Evolutionary conservation across 2,888 invertebrate species (phyloP), one percentile per base, ranked within the genome.

Genomic region (Cordilura impudica): DNA sequence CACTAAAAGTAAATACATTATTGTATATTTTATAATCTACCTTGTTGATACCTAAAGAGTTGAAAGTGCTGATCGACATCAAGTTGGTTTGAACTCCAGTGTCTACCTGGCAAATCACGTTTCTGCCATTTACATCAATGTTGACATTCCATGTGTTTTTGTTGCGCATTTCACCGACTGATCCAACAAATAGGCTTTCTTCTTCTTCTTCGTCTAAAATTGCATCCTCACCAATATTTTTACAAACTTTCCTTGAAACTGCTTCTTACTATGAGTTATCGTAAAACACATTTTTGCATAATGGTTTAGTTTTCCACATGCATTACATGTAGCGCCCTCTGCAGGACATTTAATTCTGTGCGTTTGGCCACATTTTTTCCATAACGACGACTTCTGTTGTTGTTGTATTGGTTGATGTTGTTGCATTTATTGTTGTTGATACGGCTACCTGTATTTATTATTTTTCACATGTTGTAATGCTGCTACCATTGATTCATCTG

Each of bases 221-320:
- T n/a, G n/a, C n/a, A n/a, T 60, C 45, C 23, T 60, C 45, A 26
- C 43, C n/a, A 7, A 60, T 14, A 45, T 45, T 60, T 39, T 43
- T 1, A 60, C 45, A 26, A 16, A 45, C 26, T 39, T 60, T 21
- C 23, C 8, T 43, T 7, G 6, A 45, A 14, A n/a, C n/a, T n/a
- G n/a, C n/a, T n/a, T n/a, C n/a, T n/a, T n/a, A 16, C 14, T 26
- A 2, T 61, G 47, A 18, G 4, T 29, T 61, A 16, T 60, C 23
- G 12, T 43, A 45, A 43, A 61, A 45, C 61, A 71, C 71, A 71
- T 71, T 51, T 43, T 71, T 4, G 61, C 71, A 53, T 43, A 71
- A 51, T 71, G 71, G 23, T 61, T 61, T 23, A 12, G 21, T 23
- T 45, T 61, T 16, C 43, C 31, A 26, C 54, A 71, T 18, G 12